Percentiles rank a stretch among this genome's conserved stretches.
These are phyloP conservation scores for Drosophila melanosoma DNA, from an alignment of 2,888 invertebrate species.

Conservation along the genomic window DNA sequence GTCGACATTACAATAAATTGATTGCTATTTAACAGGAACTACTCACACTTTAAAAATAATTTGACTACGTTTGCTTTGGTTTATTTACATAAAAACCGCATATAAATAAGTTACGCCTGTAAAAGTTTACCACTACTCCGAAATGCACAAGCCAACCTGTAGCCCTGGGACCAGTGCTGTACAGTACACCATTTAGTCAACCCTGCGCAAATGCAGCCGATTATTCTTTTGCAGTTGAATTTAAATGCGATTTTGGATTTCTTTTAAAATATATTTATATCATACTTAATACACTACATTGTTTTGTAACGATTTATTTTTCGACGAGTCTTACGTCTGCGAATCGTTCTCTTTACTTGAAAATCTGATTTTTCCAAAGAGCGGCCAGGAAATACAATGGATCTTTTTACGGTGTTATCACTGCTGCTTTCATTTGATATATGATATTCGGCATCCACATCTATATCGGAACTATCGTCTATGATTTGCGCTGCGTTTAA, in stretches of 20 bases:
- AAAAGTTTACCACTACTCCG: constrained; percentile 76
- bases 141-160: constrained; percentile 71
- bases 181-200: constrained; percentile 15
- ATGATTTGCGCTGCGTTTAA: constrained; percentile 51
- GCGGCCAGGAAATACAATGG: constrained; percentile 47
- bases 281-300: constrained; percentile 19
- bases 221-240: constrained; percentile 50
- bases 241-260: constrained; percentile 34
- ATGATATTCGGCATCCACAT: constrained; percentile 57
- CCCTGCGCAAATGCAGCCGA: constrained; percentile 39
- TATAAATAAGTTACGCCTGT: constrained; percentile 67
- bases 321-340: constrained; percentile 43
- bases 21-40: constrained; percentile 11
- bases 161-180: constrained; percentile 58
- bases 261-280: constrained; percentile 19
- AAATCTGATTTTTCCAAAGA: constrained; percentile 45
- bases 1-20: constrained; percentile 7
- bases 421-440: constrained; percentile 69
- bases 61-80: constrained; percentile 66
- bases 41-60: constrained; percentile 70
- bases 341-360: constrained; percentile 29
- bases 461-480: constrained; percentile 54
- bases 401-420: constrained; percentile 29
- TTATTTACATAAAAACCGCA: constrained; percentile 75
- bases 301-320: constrained; percentile 29